Evolutionary conservation across 2,113 vertebrate species (phyloP), one percentile per base, ranked within the genome.

Genomic region (Alces alces): DNA sequence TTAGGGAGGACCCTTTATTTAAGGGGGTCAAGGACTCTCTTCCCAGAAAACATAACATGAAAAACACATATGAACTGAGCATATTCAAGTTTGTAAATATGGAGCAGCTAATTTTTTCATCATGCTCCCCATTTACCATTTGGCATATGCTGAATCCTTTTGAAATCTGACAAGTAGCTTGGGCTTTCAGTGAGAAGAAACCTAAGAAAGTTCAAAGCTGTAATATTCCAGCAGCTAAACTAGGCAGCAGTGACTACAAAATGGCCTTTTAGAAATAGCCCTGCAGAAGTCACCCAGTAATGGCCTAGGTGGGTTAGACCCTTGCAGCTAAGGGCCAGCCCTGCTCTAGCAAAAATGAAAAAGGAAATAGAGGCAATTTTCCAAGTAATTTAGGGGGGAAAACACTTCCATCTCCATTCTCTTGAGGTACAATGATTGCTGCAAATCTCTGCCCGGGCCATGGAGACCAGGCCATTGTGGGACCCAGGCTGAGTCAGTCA

Each of bases 341-440:
- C 21, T 28, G 43, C 2, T 25, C 57, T 36, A 86, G 17, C 66
- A 86, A 94, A 95, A 85, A 21, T 7, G 39, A 39, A 97, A 90
- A 33, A 92, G 94, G 50, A 96, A 95, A 95, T 47, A 50, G 60
- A 92, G 43, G 57, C 78, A 84, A 95, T 97, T 96, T 97, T 87
- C 76, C 60, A 88, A 47, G 85, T 95, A 91, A 97, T 93, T 96
- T 94, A 57, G 54, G 52, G 70, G 28, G 57, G 25, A 92, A 94
- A 96, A 39, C 39, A 79, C n/a, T 83, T 98, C 90, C 82, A 86
- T 96, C 78, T 91, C 66, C 13, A 54, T 94, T 76, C 52, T 87
- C 39, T 52, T 2, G 1, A 70, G 50, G n/a, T 57, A 88, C 58
- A 64, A 9, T 78, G 86, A 96, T 86, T 76, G 90, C 57, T 73